phyloP scores from a whole-genome alignment of 2,113 vertebrate species.

The Poeciliopsis prolifica region DNA sequence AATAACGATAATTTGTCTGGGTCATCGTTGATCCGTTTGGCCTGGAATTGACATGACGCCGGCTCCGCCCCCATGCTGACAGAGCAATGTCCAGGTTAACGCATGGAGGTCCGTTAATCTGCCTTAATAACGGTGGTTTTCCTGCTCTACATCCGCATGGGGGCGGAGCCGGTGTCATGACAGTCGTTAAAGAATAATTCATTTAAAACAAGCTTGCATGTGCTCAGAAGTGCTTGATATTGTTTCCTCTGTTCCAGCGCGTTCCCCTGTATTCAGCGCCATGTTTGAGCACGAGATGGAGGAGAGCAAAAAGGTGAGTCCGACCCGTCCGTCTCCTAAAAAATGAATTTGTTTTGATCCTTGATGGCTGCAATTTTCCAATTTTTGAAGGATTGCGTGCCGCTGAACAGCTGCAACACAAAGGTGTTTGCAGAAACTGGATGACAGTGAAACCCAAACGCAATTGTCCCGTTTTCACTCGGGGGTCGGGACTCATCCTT shows the following conservation, averaged over 20 bases:
- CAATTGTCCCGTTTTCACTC: slow-evolving; percentile 56
- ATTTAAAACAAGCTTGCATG: too few species aligned
- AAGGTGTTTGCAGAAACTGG: slow-evolving; percentile 52
- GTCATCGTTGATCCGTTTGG: too few species aligned
- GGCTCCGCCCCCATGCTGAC: too few species aligned
- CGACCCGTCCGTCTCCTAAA: slow-evolving; percentile 6
- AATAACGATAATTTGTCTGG: too few species aligned
- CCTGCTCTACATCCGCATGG: too few species aligned
- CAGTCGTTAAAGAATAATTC: too few species aligned
- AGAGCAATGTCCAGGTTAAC: too few species aligned
- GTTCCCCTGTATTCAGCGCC: slow-evolving; percentile 97
- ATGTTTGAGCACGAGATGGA: slow-evolving; percentile 99
- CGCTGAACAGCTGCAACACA: slow-evolving; percentile 41
- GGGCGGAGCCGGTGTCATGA: too few species aligned
- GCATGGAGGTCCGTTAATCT: too few species aligned
- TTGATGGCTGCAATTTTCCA: slow-evolving; percentile 5
- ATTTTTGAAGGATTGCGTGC: slow-evolving; percentile 47
- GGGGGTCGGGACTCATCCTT: slow-evolving; percentile 63
- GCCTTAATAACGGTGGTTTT: too few species aligned
- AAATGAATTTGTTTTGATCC: slow-evolving; percentile 30
- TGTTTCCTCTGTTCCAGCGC: slow-evolving; percentile 76
- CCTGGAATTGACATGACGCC: too few species aligned
- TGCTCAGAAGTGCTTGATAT: too few species aligned
- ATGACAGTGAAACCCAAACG: slow-evolving; percentile 55
- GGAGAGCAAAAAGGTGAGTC: slow-evolving; percentile 95